phyloP scores from a whole-genome alignment of 2,113 vertebrate species.

The Dicrurus megarhynchus region DNA sequence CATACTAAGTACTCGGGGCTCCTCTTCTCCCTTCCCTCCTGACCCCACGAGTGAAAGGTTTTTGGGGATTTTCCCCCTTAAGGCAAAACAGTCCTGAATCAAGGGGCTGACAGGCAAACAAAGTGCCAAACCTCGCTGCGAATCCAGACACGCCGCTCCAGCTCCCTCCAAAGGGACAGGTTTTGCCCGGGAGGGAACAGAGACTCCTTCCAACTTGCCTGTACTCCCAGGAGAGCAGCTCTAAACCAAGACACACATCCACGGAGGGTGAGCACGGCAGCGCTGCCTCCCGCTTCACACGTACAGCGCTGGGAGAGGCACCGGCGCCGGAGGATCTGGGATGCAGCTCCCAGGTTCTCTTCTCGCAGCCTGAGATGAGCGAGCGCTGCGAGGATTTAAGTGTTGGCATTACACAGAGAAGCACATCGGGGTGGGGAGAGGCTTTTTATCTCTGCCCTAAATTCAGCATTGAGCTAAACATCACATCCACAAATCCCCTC shows the following conservation, averaged over 20 bases:
- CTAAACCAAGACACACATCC: accelerated
- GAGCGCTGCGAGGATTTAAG: accelerated
- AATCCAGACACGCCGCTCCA: neutral
- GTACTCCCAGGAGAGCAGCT: neutral
- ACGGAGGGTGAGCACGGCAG: accelerated
- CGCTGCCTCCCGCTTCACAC: accelerated
- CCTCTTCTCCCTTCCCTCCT: neutral
- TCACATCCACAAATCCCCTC: neutral
- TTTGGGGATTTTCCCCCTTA: neutral
- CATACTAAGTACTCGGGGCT: slow-evolving; percentile 52
- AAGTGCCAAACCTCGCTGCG: accelerated
- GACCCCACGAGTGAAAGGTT: neutral
- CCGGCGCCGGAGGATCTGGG: accelerated
- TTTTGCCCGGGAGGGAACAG: neutral
- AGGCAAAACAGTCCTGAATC: neutral
- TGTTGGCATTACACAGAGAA: accelerated
- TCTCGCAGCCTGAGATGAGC: accelerated
- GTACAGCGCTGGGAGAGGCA: accelerated
- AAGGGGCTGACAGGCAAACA: neutral
- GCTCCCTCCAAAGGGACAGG: neutral
- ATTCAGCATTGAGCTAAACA: neutral
- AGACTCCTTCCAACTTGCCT: neutral
- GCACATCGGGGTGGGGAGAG: accelerated
- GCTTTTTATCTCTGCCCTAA: neutral
- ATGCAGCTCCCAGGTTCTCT: neutral